Base-by-base conservation (phyloP, 2,888 invertebrate species). In the Caenorhabditis sinica region DNA sequence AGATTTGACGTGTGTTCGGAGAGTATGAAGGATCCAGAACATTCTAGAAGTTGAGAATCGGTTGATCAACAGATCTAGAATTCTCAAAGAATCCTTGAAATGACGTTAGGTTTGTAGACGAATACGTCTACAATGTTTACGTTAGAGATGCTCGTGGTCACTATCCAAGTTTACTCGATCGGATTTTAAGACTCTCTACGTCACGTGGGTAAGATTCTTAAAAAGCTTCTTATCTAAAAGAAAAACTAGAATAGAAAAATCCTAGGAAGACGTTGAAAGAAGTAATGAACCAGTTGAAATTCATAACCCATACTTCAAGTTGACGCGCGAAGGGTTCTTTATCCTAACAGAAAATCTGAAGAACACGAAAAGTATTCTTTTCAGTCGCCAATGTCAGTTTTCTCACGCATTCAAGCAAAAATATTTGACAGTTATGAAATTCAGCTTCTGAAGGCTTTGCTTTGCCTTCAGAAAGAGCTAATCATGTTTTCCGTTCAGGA, bases 1-100 rank as follows among this genome's bases (percentile, higher is more conserved):
- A 63, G 63, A 63, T 43, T 63, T 63, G 43, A 63, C 43, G 63
- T 63, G 40, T 23, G 63, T 13, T 23, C 9, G 36, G 36, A n/a
- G 63, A 40, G 40, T 23, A 13, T 6, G 36, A 30, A 17, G 30
- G 60, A 1, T 20, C 40, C 3, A 23, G 63, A 63, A 63, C 13
- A 13, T 43, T 63, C 63, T 25, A 23, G 40, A 43, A 4, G n/a
- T 43, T 63, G 13, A 23, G 23, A n/a, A 33, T n/a, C n/a, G n/a
- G 3, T 20, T 61, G 36, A 61, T 36, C 33, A 36, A 20, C 33
- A 30, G 23, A 61, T 33, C 30, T 28, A 63, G 40, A 63, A 61
- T 61, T 2, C 15, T 63, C 63, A 20, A n/a, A 61, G 61, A 61
- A 49, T n/a, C 49, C 49, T 49, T 49, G 20, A 20, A 20, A 49